These are phyloP conservation scores for Ceriagrion tenellum DNA, from an alignment of 2,888 invertebrate species.

Conservation along the genomic window DNA sequence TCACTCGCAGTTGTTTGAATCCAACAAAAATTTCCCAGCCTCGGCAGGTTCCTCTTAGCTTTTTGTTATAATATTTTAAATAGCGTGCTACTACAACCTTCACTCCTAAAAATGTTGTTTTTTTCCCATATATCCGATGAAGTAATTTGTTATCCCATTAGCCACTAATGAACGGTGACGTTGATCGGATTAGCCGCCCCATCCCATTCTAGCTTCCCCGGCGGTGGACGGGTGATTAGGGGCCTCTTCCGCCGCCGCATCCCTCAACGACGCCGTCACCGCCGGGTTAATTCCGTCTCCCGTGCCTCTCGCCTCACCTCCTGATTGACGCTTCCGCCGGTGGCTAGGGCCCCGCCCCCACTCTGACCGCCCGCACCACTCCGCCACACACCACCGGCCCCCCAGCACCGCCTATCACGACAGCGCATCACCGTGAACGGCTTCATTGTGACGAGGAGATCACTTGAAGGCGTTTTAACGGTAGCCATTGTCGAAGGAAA, in stretches of 20 bases:
- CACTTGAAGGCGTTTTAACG: no score
- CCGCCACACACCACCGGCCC: not conserved
- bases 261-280: constrained; percentile 4
- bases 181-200: not conserved
- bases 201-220: not conserved
- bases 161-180: not conserved
- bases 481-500: no score
- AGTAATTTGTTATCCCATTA: not conserved
- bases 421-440: not conserved
- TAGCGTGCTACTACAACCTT: no score
- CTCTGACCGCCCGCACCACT: not conserved
- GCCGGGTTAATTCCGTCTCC: constrained; percentile 6
- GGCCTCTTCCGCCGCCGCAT: constrained; percentile 10
- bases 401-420: not conserved
- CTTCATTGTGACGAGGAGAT: no score
- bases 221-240: not conserved
- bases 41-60: no score
- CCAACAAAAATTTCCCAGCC: no score
- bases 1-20: no score
- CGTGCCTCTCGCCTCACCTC: not conserved
- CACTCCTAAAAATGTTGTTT: not conserved
- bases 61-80: no score
- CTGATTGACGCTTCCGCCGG: not conserved
- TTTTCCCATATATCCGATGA: not conserved
- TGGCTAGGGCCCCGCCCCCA: not conserved